These are phyloP conservation scores for Rhinichthys osculus DNA, from an alignment of 2,797 vertebrate species.

Conservation along the genomic window DNA sequence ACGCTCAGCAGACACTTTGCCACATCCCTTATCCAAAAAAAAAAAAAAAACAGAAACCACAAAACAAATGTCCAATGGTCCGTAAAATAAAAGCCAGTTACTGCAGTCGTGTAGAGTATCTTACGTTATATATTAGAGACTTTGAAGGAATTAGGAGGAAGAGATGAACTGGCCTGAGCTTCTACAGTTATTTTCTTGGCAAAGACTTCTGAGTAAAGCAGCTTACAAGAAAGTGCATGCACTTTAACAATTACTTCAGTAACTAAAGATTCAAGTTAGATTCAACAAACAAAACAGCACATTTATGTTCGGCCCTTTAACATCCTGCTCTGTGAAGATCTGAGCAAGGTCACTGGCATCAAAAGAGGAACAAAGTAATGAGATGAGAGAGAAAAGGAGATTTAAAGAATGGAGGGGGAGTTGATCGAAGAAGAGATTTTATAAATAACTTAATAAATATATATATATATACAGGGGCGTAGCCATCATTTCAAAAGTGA, in stretches of 20 bases:
- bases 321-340: background rate
- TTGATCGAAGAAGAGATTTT: background rate
- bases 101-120: background rate
- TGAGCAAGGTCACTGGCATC: slow-evolving; percentile 10
- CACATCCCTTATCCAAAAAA: no score
- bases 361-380: slow-evolving; percentile 18
- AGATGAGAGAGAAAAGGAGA: slow-evolving; percentile 22
- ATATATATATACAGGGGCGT: no score
- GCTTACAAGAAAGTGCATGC: slow-evolving; percentile 6
- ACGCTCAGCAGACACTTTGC: background rate
- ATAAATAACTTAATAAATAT: no score
- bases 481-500: no score
- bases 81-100: background rate
- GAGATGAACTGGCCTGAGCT: background rate
- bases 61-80: background rate
- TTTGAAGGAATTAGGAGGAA: slow-evolving; percentile 6
- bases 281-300: slow-evolving; percentile 3
- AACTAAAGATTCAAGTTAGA: background rate
- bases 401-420: slow-evolving; percentile 31
- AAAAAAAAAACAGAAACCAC: background rate
- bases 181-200: background rate
- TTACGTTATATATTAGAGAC: background rate
- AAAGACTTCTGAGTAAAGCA: slow-evolving; percentile 4
- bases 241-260: no score
- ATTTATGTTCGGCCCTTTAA: slow-evolving; percentile 5